A percentile compares a stretch with the other conserved stretches of the same genome.
phyloP scores from a whole-genome alignment of 2,113 vertebrate species.

The Sardina pilchardus region DNA sequence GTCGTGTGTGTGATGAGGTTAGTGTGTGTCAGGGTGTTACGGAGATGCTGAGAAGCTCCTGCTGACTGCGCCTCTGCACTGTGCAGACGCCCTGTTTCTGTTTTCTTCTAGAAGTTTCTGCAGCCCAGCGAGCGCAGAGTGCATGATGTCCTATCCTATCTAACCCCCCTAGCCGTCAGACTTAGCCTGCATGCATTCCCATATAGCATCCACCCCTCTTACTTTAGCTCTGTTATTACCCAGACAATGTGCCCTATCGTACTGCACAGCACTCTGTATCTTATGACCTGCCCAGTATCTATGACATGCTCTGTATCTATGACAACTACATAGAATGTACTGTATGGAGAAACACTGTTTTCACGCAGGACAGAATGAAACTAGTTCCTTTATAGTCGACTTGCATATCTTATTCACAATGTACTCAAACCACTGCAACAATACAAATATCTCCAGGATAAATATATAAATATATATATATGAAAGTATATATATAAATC shows the following conservation, averaged over 20 bases:
- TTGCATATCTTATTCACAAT: constrained; percentile 64
- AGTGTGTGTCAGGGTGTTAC: background rate
- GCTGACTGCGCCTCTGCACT: too few species aligned
- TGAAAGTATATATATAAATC: too few species aligned
- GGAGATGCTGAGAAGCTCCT: too few species aligned
- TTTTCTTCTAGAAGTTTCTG: constrained; percentile 63
- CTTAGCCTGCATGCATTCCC: too few species aligned
- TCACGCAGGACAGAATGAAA: too few species aligned
- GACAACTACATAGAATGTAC: too few species aligned
- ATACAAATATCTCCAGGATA: constrained; percentile 61
- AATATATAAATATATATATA: constrained; percentile 34
- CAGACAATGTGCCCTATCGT: too few species aligned
- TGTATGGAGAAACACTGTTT: too few species aligned
- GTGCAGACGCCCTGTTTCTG: background rate
- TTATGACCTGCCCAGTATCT: constrained; percentile 23
- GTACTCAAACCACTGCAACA: constrained; percentile 60
- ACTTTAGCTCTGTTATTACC: too few species aligned
- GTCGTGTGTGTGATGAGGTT: too few species aligned
- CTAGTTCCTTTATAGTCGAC: constrained; percentile 49
- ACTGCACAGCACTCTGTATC: constrained; percentile 13
- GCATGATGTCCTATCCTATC: background rate
- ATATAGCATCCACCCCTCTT: too few species aligned
- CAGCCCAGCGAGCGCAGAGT: constrained; percentile 42
- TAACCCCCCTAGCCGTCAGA: too few species aligned
- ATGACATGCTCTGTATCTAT: background rate